Evolutionary conservation across 2,888 invertebrate genomes (phyloP).

Genomic region (Anarsia innoxiella): DNA sequence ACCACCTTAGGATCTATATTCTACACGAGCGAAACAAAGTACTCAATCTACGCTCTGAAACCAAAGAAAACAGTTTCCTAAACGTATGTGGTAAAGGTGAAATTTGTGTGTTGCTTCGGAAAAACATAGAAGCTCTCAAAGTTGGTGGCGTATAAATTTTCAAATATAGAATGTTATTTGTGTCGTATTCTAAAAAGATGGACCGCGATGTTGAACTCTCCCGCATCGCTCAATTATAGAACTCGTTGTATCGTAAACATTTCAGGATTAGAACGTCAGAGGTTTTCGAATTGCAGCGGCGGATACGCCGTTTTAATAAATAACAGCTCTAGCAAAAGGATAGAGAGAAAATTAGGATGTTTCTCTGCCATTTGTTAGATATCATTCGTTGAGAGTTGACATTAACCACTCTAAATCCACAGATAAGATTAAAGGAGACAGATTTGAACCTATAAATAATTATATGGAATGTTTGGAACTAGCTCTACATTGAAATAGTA

Average conservation of each 20-base stretch:
- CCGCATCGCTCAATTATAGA: conserved; percentile 75
- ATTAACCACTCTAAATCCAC: conserved; percentile 12
- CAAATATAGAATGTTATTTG: conserved; percentile 75
- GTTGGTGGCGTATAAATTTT: conserved; percentile 66
- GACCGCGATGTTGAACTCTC: conserved; percentile 73
- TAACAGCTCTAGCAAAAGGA: conserved; percentile 32
- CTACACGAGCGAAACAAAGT: conserved; percentile 50
- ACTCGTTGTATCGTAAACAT: conserved; percentile 59
- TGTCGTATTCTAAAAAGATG: conserved; percentile 75
- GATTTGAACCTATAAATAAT: conserved; percentile 5
- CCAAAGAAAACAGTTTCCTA: conserved; percentile 33
- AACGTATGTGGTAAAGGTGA: conserved; percentile 31
- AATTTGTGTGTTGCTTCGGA: conserved; percentile 27
- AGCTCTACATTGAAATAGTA: too few species aligned
- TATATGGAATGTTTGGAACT: too few species aligned
- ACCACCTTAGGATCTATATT: conserved; percentile 61
- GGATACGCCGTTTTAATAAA: conserved; percentile 40
- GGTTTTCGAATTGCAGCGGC: conserved; percentile 30
- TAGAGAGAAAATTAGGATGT: conserved; percentile 34
- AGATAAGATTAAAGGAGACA: conserved; percentile 15
- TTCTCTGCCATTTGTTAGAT: conserved; percentile 48
- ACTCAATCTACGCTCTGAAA: conserved; percentile 23
- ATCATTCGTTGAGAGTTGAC: conserved; percentile 25
- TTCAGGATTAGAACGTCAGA: conserved; percentile 46
- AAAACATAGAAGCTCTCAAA: conserved; percentile 49